Evolutionary conservation across 2,113 vertebrate species (phyloP).

Genomic region (Telmatochromis sp.): DNA sequence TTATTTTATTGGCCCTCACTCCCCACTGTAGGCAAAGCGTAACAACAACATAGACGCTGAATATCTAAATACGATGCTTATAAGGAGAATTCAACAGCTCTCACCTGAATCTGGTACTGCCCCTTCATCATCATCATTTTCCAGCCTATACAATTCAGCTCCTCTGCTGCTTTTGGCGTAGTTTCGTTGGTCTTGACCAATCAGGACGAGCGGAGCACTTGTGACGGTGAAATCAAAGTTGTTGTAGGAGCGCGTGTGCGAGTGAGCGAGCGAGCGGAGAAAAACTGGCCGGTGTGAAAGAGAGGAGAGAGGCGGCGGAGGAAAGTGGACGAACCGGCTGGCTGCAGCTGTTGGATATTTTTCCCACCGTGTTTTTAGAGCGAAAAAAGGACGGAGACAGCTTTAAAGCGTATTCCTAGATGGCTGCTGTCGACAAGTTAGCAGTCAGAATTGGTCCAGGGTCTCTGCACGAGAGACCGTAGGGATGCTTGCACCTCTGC

Average conservation of each 20-base stretch:
- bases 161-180: background rate
- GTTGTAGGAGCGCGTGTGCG: slow-evolving; percentile 39
- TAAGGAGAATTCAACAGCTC: background rate
- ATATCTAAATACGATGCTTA: background rate
- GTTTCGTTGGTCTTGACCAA: slow-evolving; percentile 19
- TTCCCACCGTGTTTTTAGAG: background rate
- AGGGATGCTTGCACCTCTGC: background rate
- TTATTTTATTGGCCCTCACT: background rate
- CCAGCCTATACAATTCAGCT: slow-evolving; percentile 7
- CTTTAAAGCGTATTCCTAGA: background rate
- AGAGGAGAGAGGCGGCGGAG: background rate
- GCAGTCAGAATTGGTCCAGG: background rate
- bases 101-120: background rate
- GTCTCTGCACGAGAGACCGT: background rate
- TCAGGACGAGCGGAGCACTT: background rate
- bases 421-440: background rate
- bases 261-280: background rate
- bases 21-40: background rate
- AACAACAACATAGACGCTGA: background rate
- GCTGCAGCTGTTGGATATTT: background rate
- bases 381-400: background rate
- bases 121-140: background rate
- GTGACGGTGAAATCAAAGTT: slow-evolving; percentile 59
- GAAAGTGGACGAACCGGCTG: background rate
- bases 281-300: background rate